These are phyloP conservation scores for Parasteatoda lunata DNA, from an alignment of 2,888 invertebrate species.

Conservation along the genomic window DNA sequence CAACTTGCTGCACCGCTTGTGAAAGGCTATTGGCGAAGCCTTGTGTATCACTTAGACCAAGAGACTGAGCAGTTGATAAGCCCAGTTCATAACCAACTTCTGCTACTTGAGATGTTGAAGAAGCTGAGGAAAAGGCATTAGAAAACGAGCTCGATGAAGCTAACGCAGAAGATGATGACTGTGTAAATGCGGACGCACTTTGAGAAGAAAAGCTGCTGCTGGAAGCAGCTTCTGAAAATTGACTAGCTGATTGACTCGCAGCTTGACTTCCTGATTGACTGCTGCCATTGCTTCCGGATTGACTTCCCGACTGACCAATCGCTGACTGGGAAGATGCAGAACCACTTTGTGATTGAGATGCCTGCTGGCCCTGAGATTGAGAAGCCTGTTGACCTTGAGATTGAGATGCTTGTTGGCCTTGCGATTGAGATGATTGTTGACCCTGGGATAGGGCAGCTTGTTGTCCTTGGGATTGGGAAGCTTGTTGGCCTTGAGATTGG, in stretches of 20 bases:
- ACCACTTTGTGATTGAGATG: neutral
- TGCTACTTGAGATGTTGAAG: constrained; percentile 1
- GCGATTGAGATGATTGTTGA: neutral
- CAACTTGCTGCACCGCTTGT: constrained; percentile 2
- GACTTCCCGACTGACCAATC: neutral
- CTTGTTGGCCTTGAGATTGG: neutral
- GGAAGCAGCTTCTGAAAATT: neutral
- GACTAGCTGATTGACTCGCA: constrained; percentile 2
- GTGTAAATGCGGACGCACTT: neutral
- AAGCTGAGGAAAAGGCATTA: constrained; percentile 24
- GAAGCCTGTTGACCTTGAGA: constrained; percentile 13
- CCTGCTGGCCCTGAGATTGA: neutral
- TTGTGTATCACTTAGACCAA: neutral
- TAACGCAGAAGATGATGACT: neutral
- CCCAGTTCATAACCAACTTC: constrained; percentile 2
- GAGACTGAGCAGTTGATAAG: neutral
- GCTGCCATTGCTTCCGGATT: neutral
- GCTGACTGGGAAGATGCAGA: neutral
- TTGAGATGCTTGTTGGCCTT: neutral
- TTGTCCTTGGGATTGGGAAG: neutral
- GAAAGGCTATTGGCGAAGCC: constrained; percentile 6
- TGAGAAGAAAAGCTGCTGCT: constrained; percentile 6
- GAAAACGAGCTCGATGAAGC: constrained; percentile 16
- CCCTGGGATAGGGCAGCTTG: neutral
- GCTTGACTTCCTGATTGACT: neutral